A percentile compares a stretch with the other conserved stretches of the same genome.
phyloP scores from a whole-genome alignment of 1,140 invertebrate genomes.

The Monochamus saltuarius region DNA sequence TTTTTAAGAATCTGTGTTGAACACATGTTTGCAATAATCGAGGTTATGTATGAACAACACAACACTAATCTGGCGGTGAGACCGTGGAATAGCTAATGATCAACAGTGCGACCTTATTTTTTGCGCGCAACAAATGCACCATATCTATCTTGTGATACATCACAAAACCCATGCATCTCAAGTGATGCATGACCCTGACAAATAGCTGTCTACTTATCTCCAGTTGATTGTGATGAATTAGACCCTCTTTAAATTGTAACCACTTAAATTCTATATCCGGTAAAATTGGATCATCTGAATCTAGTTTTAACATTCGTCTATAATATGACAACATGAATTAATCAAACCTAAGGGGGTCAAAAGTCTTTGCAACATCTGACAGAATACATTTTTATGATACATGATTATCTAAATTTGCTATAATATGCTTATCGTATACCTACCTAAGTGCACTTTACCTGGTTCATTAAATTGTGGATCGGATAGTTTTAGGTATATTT shows the following conservation, averaged over 20 bases:
- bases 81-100: slow-evolving; percentile 30
- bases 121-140: slow-evolving; percentile 51
- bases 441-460: too few relatives aligned
- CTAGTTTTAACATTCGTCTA: slow-evolving; percentile 44
- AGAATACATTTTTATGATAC: slow-evolving; percentile 31
- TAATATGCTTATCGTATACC: too few relatives aligned
- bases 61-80: too few relatives aligned
- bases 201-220: not conserved
- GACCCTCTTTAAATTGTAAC: slow-evolving; percentile 15
- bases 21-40: too few relatives aligned
- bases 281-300: slow-evolving; percentile 48
- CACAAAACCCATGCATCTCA: slow-evolving; percentile 47
- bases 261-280: not conserved
- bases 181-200: slow-evolving; percentile 4
- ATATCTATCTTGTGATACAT: slow-evolving; percentile 45
- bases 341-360: slow-evolving; percentile 42
- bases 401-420: too few relatives aligned
- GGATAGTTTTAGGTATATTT: too few relatives aligned
- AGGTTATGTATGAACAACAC: too few relatives aligned
- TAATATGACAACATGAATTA: slow-evolving; percentile 47
- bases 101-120: slow-evolving; percentile 36
- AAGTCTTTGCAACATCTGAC: slow-evolving; percentile 31
- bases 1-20: too few relatives aligned
- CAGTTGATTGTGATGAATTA: slow-evolving; percentile 12
- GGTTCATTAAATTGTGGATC: too few relatives aligned